phyloP scores from a whole-genome alignment of 2,797 vertebrate species.

The Lemur catta region DNA sequence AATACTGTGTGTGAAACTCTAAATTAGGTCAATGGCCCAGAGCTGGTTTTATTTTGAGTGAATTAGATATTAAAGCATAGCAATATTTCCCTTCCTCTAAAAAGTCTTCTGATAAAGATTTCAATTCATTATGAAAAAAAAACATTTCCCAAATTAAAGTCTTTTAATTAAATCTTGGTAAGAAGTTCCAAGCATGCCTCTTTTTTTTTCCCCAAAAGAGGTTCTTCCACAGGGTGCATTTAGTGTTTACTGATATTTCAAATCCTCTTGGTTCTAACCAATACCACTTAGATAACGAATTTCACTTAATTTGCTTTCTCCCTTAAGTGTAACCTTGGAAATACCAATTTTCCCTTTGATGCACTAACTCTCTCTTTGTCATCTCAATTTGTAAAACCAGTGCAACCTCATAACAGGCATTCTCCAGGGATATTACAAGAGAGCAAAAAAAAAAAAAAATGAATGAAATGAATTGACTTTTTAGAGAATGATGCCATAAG shows the following conservation, averaged over 20 bases:
- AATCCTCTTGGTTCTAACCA: background rate
- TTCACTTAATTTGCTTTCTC: background rate
- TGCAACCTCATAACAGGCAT: background rate
- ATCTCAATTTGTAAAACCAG: background rate
- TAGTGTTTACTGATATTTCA: background rate
- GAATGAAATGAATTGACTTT: background rate
- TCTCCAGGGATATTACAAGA: background rate
- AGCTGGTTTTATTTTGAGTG: conserved; percentile 28
- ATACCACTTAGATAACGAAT: background rate
- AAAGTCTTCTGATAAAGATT: background rate
- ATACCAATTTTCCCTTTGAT: background rate
- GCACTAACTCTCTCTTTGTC: background rate
- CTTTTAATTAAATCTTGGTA: background rate
- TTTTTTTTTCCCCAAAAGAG: background rate
- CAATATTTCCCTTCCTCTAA: conserved; percentile 13
- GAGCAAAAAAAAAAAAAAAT: background rate
- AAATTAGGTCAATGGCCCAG: background rate
- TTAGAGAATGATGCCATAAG: background rate
- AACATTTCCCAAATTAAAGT: background rate
- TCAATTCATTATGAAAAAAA: background rate
- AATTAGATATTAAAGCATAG: background rate
- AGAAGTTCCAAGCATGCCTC: background rate
- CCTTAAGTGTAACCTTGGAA: background rate
- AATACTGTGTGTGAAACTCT: background rate
- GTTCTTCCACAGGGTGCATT: background rate